Conservation (phyloP, 1,140 invertebrate genomes). For the Ooceraea biroi region DNA sequence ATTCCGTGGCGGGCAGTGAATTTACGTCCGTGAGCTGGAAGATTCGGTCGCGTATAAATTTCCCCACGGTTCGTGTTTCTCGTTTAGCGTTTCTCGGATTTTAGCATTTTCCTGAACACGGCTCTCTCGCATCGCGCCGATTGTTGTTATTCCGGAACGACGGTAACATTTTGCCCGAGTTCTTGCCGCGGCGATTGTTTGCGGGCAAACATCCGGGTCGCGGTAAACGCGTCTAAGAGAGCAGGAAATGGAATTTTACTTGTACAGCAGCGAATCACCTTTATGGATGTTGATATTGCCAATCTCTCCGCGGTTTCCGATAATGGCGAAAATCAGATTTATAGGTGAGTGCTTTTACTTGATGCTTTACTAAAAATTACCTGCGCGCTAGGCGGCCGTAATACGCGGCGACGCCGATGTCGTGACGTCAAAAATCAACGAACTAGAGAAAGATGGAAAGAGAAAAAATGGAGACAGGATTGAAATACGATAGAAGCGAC, state of each 20-base stretch:
- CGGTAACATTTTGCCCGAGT: conserved; percentile 60
- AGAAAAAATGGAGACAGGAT: conserved; percentile 1
- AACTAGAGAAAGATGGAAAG: neutral
- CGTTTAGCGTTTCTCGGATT: conserved; percentile 27
- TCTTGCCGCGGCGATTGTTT: conserved; percentile 62
- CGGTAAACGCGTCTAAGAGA: conserved; percentile 54
- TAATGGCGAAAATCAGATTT: conserved; percentile 60
- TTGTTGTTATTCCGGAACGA: conserved; percentile 58
- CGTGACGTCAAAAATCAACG: conserved; percentile 28
- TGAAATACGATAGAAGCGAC: conserved; percentile 25
- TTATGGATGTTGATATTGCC: conserved; percentile 48
- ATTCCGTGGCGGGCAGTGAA: conserved; percentile 54
- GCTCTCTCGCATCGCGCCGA: conserved; percentile 20
- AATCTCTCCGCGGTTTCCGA: conserved; percentile 45
- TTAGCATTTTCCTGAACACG: conserved; percentile 40
- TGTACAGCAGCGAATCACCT: conserved; percentile 35
- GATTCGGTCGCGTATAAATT: conserved; percentile 59
- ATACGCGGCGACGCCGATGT: neutral
- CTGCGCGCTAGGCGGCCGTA: neutral
- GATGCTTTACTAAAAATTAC: conserved; percentile 24
- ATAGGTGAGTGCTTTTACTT: conserved; percentile 39
- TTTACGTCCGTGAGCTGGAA: conserved; percentile 51
- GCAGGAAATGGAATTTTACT: conserved; percentile 60
- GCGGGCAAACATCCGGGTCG: conserved; percentile 60
- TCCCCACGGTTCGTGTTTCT: conserved; percentile 29